Conservation (phyloP, 2,888 invertebrate species). For the Nephrotoma flavescens region DNA sequence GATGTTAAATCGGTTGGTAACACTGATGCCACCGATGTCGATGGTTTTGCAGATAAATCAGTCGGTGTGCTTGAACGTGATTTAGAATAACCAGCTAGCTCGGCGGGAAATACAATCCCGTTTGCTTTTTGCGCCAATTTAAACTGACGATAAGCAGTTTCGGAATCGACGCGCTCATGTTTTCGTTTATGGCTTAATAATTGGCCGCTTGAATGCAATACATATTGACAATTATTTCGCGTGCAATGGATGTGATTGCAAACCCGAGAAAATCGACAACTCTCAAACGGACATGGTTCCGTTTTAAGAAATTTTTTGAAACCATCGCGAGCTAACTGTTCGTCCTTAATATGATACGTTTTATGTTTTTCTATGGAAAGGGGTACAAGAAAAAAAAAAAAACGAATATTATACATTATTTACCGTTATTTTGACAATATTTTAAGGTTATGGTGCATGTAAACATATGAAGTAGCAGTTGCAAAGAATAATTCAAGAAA, state of each 20-base stretch:
- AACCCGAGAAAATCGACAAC: slow-evolving; percentile 84
- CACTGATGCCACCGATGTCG: neutral
- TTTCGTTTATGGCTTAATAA: slow-evolving; percentile 94
- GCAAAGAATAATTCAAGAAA: no score
- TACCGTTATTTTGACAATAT: no score
- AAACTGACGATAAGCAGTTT: slow-evolving; percentile 35
- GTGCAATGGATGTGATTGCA: slow-evolving; percentile 99
- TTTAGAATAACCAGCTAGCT: neutral
- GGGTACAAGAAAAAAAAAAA: slow-evolving; percentile 15
- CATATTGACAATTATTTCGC: slow-evolving; percentile 85
- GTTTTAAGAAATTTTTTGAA: slow-evolving; percentile 99
- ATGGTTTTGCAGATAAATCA: neutral
- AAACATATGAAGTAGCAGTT: no score
- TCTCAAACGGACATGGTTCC: slow-evolving; percentile 80
- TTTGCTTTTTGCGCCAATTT: slow-evolving; percentile 16
- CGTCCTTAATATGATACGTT: slow-evolving; percentile 95
- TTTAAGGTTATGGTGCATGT: no score
- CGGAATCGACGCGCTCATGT: slow-evolving; percentile 88
- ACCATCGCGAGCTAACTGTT: slow-evolving; percentile 85
- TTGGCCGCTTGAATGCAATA: slow-evolving; percentile 91
- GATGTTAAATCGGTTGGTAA: slow-evolving; percentile 1
- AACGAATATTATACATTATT: slow-evolving; percentile 6
- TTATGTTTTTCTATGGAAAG: slow-evolving; percentile 81
- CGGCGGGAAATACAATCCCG: neutral
- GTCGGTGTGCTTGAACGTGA: neutral